Evolutionary conservation across 2,113 vertebrate genomes (phyloP).

Genomic region (Semicossyphus pulcher): DNA sequence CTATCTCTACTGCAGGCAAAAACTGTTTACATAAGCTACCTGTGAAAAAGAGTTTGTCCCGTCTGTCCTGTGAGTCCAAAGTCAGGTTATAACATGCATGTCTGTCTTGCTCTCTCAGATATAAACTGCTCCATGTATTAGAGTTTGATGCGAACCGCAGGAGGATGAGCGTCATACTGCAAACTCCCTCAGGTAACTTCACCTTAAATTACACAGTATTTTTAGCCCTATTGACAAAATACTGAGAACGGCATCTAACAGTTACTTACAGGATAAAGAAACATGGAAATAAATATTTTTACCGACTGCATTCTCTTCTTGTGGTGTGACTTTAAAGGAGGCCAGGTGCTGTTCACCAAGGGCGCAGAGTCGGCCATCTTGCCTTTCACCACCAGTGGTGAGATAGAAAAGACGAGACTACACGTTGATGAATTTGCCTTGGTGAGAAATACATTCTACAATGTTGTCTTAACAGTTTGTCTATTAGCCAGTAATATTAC

Average conservation of each 20-base stretch:
- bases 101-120: constrained; percentile 78
- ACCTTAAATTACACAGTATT: neutral
- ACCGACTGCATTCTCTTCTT: neutral
- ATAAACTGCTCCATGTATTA: constrained; percentile 93
- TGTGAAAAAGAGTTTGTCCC: neutral
- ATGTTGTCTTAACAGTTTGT: neutral
- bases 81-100: neutral
- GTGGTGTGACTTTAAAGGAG: constrained; percentile 80
- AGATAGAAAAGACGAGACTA: constrained; percentile 93
- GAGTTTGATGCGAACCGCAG: constrained; percentile 96
- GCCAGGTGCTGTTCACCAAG: constrained; percentile 93
- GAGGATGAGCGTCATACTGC: constrained; percentile 96
- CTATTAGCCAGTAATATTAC: too few relatives aligned
- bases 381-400: constrained; percentile 89
- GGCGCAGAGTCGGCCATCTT: constrained; percentile 96
- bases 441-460: constrained; percentile 90
- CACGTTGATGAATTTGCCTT: constrained; percentile 98
- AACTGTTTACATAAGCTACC: neutral
- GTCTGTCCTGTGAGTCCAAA: neutral
- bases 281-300: too few relatives aligned
- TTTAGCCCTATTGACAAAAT: neutral
- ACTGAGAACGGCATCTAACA: neutral
- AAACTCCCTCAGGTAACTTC: constrained; percentile 89
- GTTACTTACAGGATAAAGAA: too few relatives aligned
- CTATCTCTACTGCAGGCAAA: neutral